A percentile compares a stretch with the other conserved stretches of the same genome.
phyloP scores from a whole-genome alignment of 2,888 invertebrate species.

The Coremacera marginata region DNA sequence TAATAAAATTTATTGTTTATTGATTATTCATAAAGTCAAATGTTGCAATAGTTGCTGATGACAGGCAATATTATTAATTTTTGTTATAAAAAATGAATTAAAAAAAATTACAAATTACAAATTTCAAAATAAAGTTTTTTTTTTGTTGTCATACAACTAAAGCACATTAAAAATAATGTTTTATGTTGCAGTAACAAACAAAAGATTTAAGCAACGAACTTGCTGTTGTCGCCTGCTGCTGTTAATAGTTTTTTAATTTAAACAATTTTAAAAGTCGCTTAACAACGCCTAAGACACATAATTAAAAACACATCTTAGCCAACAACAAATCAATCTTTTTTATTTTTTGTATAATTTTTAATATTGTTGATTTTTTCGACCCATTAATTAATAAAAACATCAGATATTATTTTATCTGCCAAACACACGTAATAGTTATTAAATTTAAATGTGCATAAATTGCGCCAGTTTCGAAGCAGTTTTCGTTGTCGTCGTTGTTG shows the following conservation, averaged over 20 bases:
- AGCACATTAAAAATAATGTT: not conserved
- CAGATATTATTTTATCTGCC: not conserved
- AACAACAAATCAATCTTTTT: conserved; percentile 7
- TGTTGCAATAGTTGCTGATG: not conserved
- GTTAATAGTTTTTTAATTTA: not conserved
- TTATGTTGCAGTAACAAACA: not conserved
- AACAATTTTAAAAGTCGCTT: too few species aligned
- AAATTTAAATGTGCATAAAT: conserved; percentile 1
- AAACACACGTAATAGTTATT: conserved; percentile 8
- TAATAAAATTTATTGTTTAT: not conserved
- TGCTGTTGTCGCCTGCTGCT: not conserved
- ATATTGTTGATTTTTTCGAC: not conserved
- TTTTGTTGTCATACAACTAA: too few species aligned
- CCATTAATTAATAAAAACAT: not conserved
- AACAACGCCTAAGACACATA: too few species aligned
- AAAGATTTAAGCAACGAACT: not conserved
- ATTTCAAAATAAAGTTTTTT: too few species aligned
- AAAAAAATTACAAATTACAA: too few species aligned
- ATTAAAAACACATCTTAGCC: too few species aligned
- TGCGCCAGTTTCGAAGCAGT: conserved; percentile 26
- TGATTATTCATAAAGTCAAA: not conserved
- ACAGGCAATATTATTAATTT: not conserved
- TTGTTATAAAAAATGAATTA: not conserved
- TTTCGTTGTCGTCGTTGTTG: not conserved
- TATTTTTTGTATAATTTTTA: not conserved